Base-by-base conservation (phyloP, 2,113 vertebrate genomes). In the Heteronetta atricapilla region DNA sequence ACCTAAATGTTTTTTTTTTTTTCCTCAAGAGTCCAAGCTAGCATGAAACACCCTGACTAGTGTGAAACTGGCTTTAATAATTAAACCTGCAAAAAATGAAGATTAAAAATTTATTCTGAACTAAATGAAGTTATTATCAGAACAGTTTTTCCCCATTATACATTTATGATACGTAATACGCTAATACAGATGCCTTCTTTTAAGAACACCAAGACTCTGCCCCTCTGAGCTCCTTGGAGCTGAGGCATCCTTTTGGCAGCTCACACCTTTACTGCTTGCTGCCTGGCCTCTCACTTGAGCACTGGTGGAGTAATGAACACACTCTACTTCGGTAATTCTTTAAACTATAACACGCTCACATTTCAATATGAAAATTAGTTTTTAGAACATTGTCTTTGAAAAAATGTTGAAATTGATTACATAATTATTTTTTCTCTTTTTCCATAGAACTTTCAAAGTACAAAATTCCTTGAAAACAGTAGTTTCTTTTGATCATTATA, bases 41-140 rank as follows among this genome's bases (percentile, higher is more conserved):
- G 33, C 1, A 1, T 25, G 42, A 63, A 90, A 69, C 55, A 67
- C 52, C 50, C 18, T 18, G 63, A 2, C 11, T 18, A 56, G 53
- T 31, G 63, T 73, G 67, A 93, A 91, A 72, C 15, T 22, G 22
- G 19, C n/a, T 93, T 95, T 73, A 84, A 93, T 89, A 76, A 95
- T 78, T 82, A 82, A 92, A 70, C 15, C 29, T 72, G 46, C 28
- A 72, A 88, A 87, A 81, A 90, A 20, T 13, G n/a, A 80, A 89
- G 58, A 89, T 92, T 79, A 95, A 96, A 92, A 77, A 79, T 92
- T 94, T 66, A 93, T 93, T 76, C 46, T 53, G 46, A 63, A 63
- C 74, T 88, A 56, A 89, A 87, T 17, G 23, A 86, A 84, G 46
- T 68, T 74, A 82, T 89, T 82, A 68, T 52, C 67, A 90, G 36